Percentiles rank a stretch among this genome's conserved stretches.
These are phyloP conservation scores for Leptopilina boulardi DNA, from an alignment of 1,140 invertebrate species.

Conservation along the genomic window DNA sequence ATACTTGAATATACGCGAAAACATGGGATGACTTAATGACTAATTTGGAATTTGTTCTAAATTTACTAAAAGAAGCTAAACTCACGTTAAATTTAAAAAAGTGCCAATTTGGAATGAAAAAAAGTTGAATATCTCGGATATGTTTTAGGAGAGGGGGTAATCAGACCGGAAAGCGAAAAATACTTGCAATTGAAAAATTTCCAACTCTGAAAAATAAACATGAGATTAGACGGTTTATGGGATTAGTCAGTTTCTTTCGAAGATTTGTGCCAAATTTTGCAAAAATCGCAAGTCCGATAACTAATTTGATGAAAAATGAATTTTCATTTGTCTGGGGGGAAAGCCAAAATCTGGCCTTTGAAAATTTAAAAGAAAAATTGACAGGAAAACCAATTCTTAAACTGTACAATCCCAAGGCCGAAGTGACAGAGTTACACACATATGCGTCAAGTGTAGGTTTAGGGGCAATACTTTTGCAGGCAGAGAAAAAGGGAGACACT, in stretches of 20 bases:
- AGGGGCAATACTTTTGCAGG: neutral
- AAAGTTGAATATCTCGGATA: neutral
- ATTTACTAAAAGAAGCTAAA: neutral
- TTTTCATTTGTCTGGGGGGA: neutral
- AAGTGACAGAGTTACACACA: neutral
- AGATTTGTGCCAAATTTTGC: constrained; percentile 6
- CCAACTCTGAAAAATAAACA: neutral
- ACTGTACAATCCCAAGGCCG: neutral
- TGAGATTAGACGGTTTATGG: neutral
- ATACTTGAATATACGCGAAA: neutral
- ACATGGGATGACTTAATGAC: neutral
- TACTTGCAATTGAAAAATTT: neutral
- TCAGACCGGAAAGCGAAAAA: neutral
- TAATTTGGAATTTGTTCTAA: neutral
- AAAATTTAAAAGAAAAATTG: neutral
- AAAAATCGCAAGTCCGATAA: neutral
- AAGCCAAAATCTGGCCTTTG: neutral
- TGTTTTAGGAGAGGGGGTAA: neutral
- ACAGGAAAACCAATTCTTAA: neutral
- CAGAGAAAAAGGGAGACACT: neutral
- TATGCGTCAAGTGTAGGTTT: neutral
- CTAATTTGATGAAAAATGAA: neutral
- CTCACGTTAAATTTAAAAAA: neutral
- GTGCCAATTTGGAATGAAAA: neutral
- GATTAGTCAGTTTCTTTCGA: constrained; percentile 33